These are phyloP conservation scores for Baronia brevicornis DNA, from an alignment of 2,888 invertebrate species.

Conservation along the genomic window DNA sequence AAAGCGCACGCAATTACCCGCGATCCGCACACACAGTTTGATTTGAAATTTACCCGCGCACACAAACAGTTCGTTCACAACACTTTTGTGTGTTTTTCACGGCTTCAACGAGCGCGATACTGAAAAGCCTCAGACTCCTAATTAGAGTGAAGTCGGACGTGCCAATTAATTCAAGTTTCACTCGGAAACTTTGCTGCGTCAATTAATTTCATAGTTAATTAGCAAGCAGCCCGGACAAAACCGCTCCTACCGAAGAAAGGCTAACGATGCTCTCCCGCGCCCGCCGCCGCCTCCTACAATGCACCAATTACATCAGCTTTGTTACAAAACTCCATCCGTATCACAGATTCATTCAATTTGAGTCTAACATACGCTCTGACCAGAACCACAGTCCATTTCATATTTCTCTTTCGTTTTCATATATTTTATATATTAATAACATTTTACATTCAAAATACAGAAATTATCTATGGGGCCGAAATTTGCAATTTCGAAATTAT, in stretches of 20 bases:
- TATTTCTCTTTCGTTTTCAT: conserved; percentile 16
- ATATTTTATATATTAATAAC: not conserved
- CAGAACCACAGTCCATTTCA: conserved; percentile 19
- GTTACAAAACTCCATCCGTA: conserved; percentile 34
- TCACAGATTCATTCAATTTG: conserved; percentile 36
- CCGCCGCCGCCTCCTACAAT: conserved; percentile 57
- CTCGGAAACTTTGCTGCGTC: conserved; percentile 74
- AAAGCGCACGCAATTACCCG: conserved; percentile 33
- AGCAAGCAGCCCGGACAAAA: conserved; percentile 69
- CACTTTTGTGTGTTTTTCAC: conserved; percentile 72
- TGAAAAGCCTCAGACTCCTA: conserved; percentile 74
- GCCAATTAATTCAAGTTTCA: conserved; percentile 76
- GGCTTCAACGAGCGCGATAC: conserved; percentile 65
- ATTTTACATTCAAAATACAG: conserved; percentile 3
- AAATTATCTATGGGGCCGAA: too few species aligned
- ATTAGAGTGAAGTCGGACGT: conserved; percentile 75
- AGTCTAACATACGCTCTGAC: conserved; percentile 23
- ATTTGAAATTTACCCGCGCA: conserved; percentile 33
- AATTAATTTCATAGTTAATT: conserved; percentile 77
- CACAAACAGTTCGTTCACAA: conserved; percentile 51
- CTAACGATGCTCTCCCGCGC: conserved; percentile 66
- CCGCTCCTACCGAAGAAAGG: conserved; percentile 67
- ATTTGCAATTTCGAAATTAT: too few species aligned
- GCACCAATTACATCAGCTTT: conserved; percentile 67
- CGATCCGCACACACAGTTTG: conserved; percentile 25